Evolutionary conservation across 1,140 invertebrate species (phyloP).

Genomic region (Habropoda laboriosa): DNA sequence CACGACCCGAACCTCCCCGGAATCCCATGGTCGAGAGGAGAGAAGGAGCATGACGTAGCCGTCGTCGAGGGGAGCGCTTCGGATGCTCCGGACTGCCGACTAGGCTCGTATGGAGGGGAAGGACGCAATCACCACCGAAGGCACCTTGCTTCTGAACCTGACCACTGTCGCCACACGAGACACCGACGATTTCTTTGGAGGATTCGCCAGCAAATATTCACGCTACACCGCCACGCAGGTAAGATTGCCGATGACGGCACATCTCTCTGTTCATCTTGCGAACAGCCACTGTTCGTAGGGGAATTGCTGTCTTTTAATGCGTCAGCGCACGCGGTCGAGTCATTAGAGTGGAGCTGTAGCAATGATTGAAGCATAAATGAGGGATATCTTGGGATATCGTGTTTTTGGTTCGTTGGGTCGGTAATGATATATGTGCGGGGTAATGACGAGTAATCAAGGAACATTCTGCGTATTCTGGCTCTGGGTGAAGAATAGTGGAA

Average conservation of each 20-base stretch:
- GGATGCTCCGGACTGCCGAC: slow-evolving; percentile 78
- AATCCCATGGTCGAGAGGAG: slow-evolving; percentile 54
- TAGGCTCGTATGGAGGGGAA: slow-evolving; percentile 81
- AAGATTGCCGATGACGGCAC: slow-evolving; percentile 14
- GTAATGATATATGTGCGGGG: too few relatives aligned
- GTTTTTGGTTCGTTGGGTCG: too few relatives aligned
- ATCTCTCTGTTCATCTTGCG: too few relatives aligned
- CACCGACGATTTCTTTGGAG: slow-evolving; percentile 70
- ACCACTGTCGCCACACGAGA: slow-evolving; percentile 67
- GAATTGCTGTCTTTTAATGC: background rate
- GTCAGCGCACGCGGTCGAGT: too few relatives aligned
- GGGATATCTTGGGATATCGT: too few relatives aligned
- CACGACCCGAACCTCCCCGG: slow-evolving; percentile 42
- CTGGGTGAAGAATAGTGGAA: too few relatives aligned
- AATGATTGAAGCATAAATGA: too few relatives aligned
- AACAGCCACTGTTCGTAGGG: too few relatives aligned
- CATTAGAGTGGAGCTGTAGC: too few relatives aligned
- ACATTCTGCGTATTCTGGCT: too few relatives aligned
- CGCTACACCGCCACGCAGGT: slow-evolving; percentile 78
- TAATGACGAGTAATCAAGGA: too few relatives aligned
- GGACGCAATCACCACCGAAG: slow-evolving; percentile 71
- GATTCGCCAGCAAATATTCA: slow-evolving; percentile 77
- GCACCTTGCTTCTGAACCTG: slow-evolving; percentile 76
- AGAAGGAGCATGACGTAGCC: slow-evolving; percentile 65
- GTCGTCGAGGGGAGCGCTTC: slow-evolving; percentile 63